Evolutionary conservation across 1,140 invertebrate genomes (phyloP), one percentile per base, ranked within the genome.

Genomic region (Drosophila simulans): DNA sequence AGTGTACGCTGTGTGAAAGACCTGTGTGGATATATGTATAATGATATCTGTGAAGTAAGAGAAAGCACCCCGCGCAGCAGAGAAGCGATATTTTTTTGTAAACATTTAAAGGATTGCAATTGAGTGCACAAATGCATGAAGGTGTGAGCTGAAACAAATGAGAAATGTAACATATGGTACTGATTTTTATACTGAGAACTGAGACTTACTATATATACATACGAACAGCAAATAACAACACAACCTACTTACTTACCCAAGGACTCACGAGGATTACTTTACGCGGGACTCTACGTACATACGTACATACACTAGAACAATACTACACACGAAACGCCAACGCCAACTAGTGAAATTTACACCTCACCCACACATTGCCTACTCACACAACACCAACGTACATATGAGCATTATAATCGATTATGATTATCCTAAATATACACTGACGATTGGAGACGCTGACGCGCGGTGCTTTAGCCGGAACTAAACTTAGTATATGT

Each of bases 121-220:
- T 42, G 52, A 80, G 53, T 63, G 48, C 72, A 68, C 68, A 72
- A 68, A 52, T 76, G 55, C 71, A 69, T 10, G 31, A 71, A 39
- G 11, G 31, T 76, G 56, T 81, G 66, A 71, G 59, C 57, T 57
- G 54, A 64, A 72, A 66, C 62, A 82, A 82, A 82, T 82, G 63
- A 46, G 76, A 64, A 80, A 88, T 59, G 71, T 56, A 88, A 85
- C 77, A 83, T 69, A 88, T 88, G 84, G 83, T 84, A 88, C 83
- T 88, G 83, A 88, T 88, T 89, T 89, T 88, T 88, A 88, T 88
- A 88, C 83, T 88, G 83, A 88, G 83, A 88, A 88, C 83, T 89
- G 83, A 88, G 83, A 89, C 83, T 86, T 86, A 83, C 73, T 74
- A 86, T 79, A 72, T 88, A 88, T 88, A 85, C 83, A 74, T 68